These are phyloP conservation scores for Habrosyne pyritoides DNA, from an alignment of 2,888 invertebrate genomes.

Conservation along the genomic window DNA sequence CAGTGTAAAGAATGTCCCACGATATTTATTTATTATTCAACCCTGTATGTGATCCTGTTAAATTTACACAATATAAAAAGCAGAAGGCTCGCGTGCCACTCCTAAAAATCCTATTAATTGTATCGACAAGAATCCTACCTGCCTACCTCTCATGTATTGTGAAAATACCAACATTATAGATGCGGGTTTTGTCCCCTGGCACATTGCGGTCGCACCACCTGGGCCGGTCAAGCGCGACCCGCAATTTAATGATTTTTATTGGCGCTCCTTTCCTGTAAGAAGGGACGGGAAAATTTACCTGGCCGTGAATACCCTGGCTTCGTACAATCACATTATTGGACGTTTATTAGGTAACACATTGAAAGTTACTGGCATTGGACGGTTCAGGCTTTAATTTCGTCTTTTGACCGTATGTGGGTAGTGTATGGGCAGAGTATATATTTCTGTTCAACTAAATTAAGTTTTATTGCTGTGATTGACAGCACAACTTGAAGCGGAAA, in stretches of 20 bases:
- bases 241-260: slow-evolving; percentile 76
- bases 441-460: background rate
- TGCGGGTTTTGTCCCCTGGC: slow-evolving; percentile 44
- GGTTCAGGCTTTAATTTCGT: slow-evolving; percentile 49
- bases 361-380: slow-evolving; percentile 49
- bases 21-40: no score
- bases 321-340: slow-evolving; percentile 67
- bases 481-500: background rate
- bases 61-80: background rate
- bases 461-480: background rate
- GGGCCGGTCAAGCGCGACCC: slow-evolving; percentile 52
- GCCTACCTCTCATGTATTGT: slow-evolving; percentile 20
- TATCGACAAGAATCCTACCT: slow-evolving; percentile 2
- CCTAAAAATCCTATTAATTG: slow-evolving; percentile 3
- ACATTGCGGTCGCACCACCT: slow-evolving; percentile 55
- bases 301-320: slow-evolving; percentile 48
- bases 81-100: background rate
- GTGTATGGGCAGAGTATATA: background rate
- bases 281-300: slow-evolving; percentile 67
- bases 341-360: slow-evolving; percentile 66
- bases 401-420: slow-evolving; percentile 17
- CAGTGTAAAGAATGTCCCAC: no score
- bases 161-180: slow-evolving; percentile 47
- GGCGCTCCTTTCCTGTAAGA: slow-evolving; percentile 54
- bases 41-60: background rate